These are phyloP conservation scores for Hylaeus volcanicus DNA, from an alignment of 1,140 invertebrate genomes.

Conservation along the genomic window DNA sequence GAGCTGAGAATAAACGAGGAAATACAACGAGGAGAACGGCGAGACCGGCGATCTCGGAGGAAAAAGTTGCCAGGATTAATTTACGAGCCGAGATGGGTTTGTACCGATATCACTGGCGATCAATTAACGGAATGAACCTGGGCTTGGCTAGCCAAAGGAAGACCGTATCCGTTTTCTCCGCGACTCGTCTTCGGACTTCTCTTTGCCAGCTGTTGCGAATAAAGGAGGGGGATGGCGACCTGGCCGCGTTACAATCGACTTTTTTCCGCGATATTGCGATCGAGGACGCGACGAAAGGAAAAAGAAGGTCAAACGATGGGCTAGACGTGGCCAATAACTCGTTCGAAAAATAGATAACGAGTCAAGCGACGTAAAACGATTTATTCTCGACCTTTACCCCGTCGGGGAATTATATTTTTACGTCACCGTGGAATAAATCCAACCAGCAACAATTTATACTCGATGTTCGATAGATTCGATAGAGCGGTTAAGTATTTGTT, in stretches of 20 bases:
- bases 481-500: no score
- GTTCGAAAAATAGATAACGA: no score
- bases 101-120: conserved; percentile 44
- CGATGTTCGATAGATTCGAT: no score
- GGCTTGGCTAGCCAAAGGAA: conserved; percentile 17
- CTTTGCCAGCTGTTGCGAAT: conserved; percentile 40
- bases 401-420: no score
- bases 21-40: no score
- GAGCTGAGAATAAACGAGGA: no score
- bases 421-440: no score
- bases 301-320: not conserved
- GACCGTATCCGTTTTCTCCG: conserved; percentile 8
- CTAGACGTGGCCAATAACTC: no score
- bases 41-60: not conserved
- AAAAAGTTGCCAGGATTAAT: conserved; percentile 40
- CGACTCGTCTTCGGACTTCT: not conserved
- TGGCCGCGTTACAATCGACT: conserved; percentile 15
- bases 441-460: no score
- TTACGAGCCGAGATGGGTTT: conserved; percentile 44
- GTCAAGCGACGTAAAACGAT: no score
- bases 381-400: no score
- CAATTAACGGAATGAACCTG: conserved; percentile 49
- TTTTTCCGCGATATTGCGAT: conserved; percentile 37
- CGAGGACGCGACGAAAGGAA: conserved; percentile 23
- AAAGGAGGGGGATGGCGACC: not conserved